phyloP scores from a whole-genome alignment of 2,797 vertebrate species.

The Pangasius larnaudii region DNA sequence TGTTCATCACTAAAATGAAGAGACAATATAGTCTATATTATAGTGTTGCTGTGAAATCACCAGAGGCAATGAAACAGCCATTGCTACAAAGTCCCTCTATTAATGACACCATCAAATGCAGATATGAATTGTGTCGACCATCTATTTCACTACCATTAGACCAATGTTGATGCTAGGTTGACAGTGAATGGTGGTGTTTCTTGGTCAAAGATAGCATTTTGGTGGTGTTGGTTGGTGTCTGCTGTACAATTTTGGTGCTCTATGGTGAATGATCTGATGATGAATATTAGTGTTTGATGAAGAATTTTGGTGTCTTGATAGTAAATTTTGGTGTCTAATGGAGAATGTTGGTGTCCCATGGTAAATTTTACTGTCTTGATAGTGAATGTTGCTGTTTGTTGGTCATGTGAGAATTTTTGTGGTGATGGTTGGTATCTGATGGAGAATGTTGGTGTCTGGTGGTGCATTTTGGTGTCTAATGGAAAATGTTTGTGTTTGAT shows the following conservation, averaged over 20 bases:
- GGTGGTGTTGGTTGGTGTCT: background rate
- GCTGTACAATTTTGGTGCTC: background rate
- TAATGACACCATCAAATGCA: background rate
- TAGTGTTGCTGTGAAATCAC: background rate
- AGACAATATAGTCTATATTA: background rate
- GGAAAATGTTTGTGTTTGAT: background rate
- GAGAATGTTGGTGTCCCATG: background rate
- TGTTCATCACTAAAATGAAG: background rate
- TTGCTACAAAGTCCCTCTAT: background rate
- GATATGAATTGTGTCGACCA: background rate
- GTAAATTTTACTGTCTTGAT: background rate
- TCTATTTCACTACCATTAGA: background rate
- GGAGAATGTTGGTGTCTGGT: background rate
- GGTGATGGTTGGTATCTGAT: background rate
- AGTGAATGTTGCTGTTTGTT: background rate
- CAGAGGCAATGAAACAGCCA: background rate
- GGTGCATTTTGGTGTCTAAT: background rate
- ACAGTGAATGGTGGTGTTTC: background rate
- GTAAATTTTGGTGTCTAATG: background rate
- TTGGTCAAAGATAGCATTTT: background rate
- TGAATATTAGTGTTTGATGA: background rate
- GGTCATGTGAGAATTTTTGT: background rate
- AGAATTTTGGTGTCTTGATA: background rate
- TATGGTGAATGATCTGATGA: background rate
- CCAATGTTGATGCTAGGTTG: background rate